Evolutionary conservation across 2,888 invertebrate genomes (phyloP).

Genomic region (Aphidius colemani): DNA sequence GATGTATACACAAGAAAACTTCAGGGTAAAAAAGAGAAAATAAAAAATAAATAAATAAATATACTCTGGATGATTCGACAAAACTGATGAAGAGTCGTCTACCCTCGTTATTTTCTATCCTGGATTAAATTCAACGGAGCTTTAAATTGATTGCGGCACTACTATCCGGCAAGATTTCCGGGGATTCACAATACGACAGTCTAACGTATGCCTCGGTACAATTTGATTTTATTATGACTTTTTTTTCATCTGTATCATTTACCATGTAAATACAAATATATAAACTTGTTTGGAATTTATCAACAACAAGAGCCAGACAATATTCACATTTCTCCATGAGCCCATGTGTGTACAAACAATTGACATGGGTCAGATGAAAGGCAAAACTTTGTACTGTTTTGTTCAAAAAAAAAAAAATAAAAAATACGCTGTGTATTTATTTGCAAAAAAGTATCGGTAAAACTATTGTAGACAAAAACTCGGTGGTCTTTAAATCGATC

Average conservation of each 20-base stretch:
- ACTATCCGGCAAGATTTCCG: constrained; percentile 23
- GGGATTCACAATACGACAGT: constrained; percentile 16
- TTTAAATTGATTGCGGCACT: constrained; percentile 28
- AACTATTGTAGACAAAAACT: no score
- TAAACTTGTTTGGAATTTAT: no score
- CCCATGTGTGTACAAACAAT: no score
- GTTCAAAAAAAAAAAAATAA: no score
- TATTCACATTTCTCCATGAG: no score
- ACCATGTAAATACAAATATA: no score
- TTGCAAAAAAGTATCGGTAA: no score
- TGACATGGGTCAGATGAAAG: no score
- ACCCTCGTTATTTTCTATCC: constrained; percentile 26
- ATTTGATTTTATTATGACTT: background rate
- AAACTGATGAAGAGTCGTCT: constrained; percentile 18
- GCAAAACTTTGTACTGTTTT: no score
- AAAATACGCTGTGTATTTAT: no score
- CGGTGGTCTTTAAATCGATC: constrained; percentile 6
- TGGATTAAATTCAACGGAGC: constrained; percentile 27
- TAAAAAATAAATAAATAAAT: background rate
- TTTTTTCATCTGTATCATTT: constrained; percentile 3
- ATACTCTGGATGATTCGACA: constrained; percentile 11
- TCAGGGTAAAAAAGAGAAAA: background rate
- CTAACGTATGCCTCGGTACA: constrained; percentile 21
- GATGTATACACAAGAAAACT: no score
- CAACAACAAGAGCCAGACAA: no score